These are phyloP conservation scores for Panopea generosa DNA, from an alignment of 2,888 invertebrate species.

Conservation along the genomic window DNA sequence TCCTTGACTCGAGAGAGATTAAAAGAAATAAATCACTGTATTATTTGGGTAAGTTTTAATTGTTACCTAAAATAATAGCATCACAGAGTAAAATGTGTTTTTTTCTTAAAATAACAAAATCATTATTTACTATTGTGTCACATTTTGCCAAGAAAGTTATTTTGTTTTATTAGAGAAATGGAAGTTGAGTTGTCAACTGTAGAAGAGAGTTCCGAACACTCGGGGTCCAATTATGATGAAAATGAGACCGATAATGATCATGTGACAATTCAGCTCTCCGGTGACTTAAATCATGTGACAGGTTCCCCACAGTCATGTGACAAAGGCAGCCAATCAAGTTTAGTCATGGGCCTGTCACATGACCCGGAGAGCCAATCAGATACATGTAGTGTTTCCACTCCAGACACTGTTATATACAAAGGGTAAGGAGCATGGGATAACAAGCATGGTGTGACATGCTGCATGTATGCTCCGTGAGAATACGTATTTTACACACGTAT, in stretches of 20 bases:
- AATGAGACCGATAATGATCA: conserved; percentile 27
- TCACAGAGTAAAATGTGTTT: no score
- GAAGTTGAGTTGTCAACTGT: conserved; percentile 14
- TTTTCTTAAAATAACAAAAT: no score
- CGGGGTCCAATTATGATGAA: conserved; percentile 28
- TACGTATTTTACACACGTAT: no score
- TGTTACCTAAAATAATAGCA: no score
- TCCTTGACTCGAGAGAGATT: no score
- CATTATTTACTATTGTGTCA: no score
- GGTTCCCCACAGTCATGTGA: conserved; percentile 28
- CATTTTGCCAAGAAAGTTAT: no score
- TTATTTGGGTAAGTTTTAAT: no score
- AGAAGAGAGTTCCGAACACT: conserved; percentile 21
- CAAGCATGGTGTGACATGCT: conserved; percentile 2
- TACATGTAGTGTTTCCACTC: conserved; percentile 70
- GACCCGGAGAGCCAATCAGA: conserved; percentile 66
- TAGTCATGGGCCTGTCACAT: conserved; percentile 53
- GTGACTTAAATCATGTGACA: conserved; percentile 4
- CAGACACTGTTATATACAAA: conserved; percentile 71
- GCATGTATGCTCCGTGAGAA: no score
- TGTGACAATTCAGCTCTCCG: conserved; percentile 15
- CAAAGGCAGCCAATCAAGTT: conserved; percentile 31
- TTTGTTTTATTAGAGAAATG: no score
- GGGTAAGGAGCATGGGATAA: conserved; percentile 67
- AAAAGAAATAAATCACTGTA: no score